Evolutionary conservation across 2,888 invertebrate genomes (phyloP).

Genomic region (Troilus luridus): DNA sequence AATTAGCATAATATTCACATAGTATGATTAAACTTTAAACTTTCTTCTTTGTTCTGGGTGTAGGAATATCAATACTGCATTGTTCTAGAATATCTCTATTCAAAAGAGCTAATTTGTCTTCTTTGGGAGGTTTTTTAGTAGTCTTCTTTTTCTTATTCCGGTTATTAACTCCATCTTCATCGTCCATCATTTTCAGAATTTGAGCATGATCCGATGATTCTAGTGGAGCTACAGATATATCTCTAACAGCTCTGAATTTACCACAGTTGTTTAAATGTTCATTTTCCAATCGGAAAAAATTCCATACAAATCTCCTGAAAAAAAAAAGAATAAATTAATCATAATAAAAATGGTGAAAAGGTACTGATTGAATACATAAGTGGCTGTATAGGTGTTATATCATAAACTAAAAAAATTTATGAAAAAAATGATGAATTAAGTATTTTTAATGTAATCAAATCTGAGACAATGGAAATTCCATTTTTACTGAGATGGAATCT

Average conservation of each 20-base stretch:
- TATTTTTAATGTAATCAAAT: no score
- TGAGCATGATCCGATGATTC: slow-evolving; percentile 80
- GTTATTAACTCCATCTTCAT: slow-evolving; percentile 73
- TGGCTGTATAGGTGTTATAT: no score
- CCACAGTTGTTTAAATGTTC: slow-evolving; percentile 93
- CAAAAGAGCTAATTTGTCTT: slow-evolving; percentile 62
- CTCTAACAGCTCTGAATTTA: slow-evolving; percentile 88
- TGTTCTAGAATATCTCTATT: slow-evolving; percentile 27
- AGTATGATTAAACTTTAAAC: neutral
- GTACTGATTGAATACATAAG: no score
- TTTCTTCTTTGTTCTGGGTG: slow-evolving; percentile 15
- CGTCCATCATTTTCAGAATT: slow-evolving; percentile 76
- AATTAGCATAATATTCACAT: neutral
- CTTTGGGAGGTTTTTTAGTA: slow-evolving; percentile 65
- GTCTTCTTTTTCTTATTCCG: slow-evolving; percentile 67
- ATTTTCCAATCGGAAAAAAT: slow-evolving; percentile 90
- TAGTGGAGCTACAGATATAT: slow-evolving; percentile 85
- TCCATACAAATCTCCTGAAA: slow-evolving; percentile 85
- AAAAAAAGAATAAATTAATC: neutral
- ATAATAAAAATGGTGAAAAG: neutral
- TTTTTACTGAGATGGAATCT: no score
- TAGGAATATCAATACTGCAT: slow-evolving; percentile 53
- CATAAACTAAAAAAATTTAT: no score
- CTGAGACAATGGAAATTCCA: no score
- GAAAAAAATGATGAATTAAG: no score